A percentile compares a stretch with the other conserved stretches of the same genome.
phyloP scores from a whole-genome alignment of 1,140 invertebrate genomes.

The Mercenaria mercenaria region DNA sequence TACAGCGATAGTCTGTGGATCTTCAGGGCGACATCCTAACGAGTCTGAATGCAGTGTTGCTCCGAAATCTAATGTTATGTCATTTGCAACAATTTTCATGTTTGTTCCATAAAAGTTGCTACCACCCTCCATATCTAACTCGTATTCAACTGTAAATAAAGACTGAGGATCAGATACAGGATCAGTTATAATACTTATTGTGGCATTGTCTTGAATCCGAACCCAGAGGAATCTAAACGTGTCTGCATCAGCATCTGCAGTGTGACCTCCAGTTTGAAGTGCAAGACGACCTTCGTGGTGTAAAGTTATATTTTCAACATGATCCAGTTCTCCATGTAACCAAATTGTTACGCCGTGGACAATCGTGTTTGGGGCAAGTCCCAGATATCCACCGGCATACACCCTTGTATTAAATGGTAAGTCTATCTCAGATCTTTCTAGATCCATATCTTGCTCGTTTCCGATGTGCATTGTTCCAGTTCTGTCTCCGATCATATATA shows the following conservation, averaged over 20 bases:
- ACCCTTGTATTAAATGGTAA: conserved; percentile 79
- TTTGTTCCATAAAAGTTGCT: conserved; percentile 76
- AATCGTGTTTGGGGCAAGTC: conserved; percentile 76
- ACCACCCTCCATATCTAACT: conserved; percentile 77
- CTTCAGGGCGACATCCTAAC: conserved; percentile 71
- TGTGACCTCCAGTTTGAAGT: conserved; percentile 71
- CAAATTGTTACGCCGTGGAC: conserved; percentile 78
- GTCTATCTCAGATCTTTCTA: conserved; percentile 77
- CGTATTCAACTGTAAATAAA: conserved; percentile 55
- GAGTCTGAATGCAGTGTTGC: conserved; percentile 75
- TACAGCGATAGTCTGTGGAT: conserved; percentile 44
- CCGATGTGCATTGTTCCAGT: conserved; percentile 80
- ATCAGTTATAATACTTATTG: conserved; percentile 71
- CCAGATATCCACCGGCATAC: conserved; percentile 75
- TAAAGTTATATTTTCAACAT: conserved; percentile 78
- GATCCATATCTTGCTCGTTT: conserved; percentile 76
- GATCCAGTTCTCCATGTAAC: conserved; percentile 76
- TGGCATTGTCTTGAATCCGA: conserved; percentile 77
- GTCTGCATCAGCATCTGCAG: conserved; percentile 55
- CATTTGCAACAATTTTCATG: conserved; percentile 68
- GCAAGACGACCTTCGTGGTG: conserved; percentile 76
- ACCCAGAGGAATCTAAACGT: conserved; percentile 71
- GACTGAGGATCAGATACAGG: conserved; percentile 68
- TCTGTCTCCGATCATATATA: conserved; percentile 80
- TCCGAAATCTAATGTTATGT: conserved; percentile 78